Percentiles rank a stretch among this genome's conserved stretches.
Conservation (phyloP, 30 jellyfish, hydroid and myxozoan species). For the Euphysa ruthae region DNA sequence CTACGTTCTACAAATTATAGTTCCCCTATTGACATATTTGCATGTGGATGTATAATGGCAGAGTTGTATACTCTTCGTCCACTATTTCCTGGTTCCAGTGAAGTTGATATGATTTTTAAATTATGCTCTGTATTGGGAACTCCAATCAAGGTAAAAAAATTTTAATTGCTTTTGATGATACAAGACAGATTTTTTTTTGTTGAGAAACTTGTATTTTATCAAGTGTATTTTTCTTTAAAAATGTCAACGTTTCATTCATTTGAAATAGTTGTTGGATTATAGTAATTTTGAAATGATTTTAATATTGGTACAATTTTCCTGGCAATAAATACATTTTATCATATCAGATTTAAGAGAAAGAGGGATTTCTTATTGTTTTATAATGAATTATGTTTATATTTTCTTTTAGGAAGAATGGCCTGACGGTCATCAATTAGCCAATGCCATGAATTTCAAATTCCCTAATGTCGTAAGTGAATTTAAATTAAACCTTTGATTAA, state of each 20-base stretch:
- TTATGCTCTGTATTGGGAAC: constrained; percentile 92
- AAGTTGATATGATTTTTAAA: constrained; percentile 97
- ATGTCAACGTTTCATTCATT: too few relatives aligned
- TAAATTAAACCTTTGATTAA: too few relatives aligned
- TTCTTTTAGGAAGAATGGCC: constrained; percentile 88
- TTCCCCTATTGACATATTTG: constrained; percentile 92
- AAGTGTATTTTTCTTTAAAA: too few relatives aligned
- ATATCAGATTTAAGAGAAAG: too few relatives aligned
- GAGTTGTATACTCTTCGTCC: constrained; percentile 88
- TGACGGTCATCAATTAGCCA: constrained; percentile 93
- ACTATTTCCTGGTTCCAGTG: constrained; percentile 94
- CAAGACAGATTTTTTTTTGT: too few relatives aligned
- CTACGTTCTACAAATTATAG: constrained; percentile 90
- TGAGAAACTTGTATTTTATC: too few relatives aligned
- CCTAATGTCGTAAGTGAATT: constrained; percentile 88
- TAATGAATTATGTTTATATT: background rate
- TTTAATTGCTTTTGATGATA: background rate
- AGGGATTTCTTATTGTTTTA: too few relatives aligned
- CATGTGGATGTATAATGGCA: constrained; percentile 91
- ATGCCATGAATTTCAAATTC: constrained; percentile 90
- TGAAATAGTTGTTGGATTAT: too few relatives aligned
- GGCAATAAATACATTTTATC: too few relatives aligned
- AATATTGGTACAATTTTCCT: too few relatives aligned
- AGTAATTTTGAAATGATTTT: too few relatives aligned
- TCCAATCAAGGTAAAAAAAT: constrained; percentile 61